Percentiles rank a stretch among this genome's conserved stretches.
These are phyloP conservation scores for Lithobates pipiens DNA, from an alignment of 2,797 vertebrate genomes.

Conservation along the genomic window DNA sequence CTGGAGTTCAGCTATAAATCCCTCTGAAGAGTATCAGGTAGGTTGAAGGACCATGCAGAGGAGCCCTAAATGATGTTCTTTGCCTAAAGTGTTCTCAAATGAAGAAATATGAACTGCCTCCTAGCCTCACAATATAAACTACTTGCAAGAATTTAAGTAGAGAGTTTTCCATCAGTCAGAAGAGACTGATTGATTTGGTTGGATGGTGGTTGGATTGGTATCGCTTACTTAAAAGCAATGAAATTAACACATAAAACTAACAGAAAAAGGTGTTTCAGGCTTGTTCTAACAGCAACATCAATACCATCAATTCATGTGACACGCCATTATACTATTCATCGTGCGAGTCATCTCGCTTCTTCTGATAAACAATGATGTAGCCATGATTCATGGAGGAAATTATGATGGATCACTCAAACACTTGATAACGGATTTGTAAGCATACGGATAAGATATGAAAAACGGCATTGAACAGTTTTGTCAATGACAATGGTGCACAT, in stretches of 20 bases:
- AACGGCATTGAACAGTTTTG: conserved; percentile 34
- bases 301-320: conserved; percentile 56
- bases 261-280: conserved; percentile 41
- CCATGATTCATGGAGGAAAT: conserved; percentile 56
- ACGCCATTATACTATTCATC: conserved; percentile 58
- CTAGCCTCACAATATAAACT: background rate
- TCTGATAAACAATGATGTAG: conserved; percentile 58
- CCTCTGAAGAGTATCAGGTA: no score
- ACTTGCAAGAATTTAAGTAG: background rate
- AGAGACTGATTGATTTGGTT: conserved; percentile 21
- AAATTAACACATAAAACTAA: conserved; percentile 44
- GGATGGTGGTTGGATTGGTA: background rate
- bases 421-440: conserved; percentile 54
- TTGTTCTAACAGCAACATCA: conserved; percentile 45
- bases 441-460: conserved; percentile 44
- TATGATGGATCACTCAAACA: conserved; percentile 49
- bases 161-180: background rate
- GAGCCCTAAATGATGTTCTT: background rate
- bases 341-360: conserved; percentile 53
- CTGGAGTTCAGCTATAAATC: no score
- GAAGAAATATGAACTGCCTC: background rate
- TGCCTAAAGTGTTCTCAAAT: background rate
- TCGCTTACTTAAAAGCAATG: conserved; percentile 24
- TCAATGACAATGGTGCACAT: conserved; percentile 37
- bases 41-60: no score